These are phyloP conservation scores for Pteruthius melanotis DNA, from an alignment of 2,113 vertebrate species.

Conservation along the genomic window DNA sequence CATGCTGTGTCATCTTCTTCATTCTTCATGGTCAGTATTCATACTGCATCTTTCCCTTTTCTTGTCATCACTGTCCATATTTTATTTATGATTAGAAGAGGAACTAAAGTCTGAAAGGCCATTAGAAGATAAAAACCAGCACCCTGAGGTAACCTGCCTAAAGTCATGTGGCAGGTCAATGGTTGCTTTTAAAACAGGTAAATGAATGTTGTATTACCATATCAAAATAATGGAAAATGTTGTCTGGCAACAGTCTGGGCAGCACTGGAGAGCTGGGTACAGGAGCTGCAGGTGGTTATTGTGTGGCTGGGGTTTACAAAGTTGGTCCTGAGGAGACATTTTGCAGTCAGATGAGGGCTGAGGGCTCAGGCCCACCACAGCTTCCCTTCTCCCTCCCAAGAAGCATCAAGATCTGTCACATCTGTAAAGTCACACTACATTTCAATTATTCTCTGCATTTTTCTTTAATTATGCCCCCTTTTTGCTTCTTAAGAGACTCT, in stretches of 20 bases:
- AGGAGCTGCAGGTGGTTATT: background rate
- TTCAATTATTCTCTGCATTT: conserved; percentile 23
- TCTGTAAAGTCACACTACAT: background rate
- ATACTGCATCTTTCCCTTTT: background rate
- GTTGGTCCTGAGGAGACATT: conserved; percentile 7
- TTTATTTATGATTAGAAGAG: background rate
- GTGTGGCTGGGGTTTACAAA: background rate
- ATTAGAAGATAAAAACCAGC: background rate
- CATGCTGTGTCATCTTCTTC: background rate
- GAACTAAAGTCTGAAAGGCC: background rate
- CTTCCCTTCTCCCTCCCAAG: background rate
- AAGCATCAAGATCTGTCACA: background rate
- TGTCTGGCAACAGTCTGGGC: background rate
- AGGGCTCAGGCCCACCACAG: conserved; percentile 24
- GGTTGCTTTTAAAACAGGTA: background rate
- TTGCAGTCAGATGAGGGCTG: background rate
- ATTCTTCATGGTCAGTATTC: background rate
- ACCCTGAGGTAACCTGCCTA: background rate
- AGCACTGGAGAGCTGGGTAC: background rate
- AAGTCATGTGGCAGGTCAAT: background rate
- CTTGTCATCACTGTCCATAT: background rate
- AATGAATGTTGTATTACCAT: background rate
- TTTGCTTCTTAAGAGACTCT: conserved; percentile 26
- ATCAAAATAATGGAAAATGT: background rate
- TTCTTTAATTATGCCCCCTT: background rate